These are phyloP conservation scores for Hipposideros armiger DNA, from an alignment of 2,113 vertebrate species.

Conservation along the genomic window DNA sequence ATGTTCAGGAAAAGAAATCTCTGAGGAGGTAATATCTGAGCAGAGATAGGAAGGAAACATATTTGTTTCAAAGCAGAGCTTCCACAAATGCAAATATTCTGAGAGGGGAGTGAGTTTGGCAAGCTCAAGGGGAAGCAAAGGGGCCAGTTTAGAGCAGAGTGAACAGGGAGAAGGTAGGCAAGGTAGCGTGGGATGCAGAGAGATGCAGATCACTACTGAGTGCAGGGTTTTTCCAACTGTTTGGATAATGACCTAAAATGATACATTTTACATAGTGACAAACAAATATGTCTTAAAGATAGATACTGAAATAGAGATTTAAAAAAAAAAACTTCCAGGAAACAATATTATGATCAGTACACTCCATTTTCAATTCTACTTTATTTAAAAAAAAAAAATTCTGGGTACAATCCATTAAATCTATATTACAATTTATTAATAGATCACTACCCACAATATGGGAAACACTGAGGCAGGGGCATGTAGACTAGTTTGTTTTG, in stretches of 20 bases:
- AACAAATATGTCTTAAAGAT: not conserved
- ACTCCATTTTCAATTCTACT: not conserved
- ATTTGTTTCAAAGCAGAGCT: not conserved
- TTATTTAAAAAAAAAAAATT: slow-evolving; percentile 40
- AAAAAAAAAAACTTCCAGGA: not conserved
- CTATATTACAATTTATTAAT: not conserved
- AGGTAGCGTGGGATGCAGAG: not conserved
- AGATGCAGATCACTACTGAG: not conserved
- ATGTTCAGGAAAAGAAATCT: not conserved
- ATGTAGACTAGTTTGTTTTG: not conserved
- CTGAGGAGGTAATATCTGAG: not conserved
- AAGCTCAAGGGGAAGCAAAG: not conserved
- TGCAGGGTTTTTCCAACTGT: not conserved
- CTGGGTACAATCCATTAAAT: not conserved
- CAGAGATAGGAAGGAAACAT: not conserved
- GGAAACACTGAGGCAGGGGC: not conserved
- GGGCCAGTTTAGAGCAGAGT: not conserved
- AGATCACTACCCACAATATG: not conserved
- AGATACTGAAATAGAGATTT: not conserved
- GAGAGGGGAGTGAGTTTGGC: not conserved
- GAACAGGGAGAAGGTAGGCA: too few relatives aligned
- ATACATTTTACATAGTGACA: not conserved
- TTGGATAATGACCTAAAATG: not conserved
- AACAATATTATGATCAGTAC: not conserved
- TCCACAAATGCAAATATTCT: not conserved